Evolutionary conservation across 2,888 invertebrate species (phyloP).

Genomic region (Cryptocephalus moraei): DNA sequence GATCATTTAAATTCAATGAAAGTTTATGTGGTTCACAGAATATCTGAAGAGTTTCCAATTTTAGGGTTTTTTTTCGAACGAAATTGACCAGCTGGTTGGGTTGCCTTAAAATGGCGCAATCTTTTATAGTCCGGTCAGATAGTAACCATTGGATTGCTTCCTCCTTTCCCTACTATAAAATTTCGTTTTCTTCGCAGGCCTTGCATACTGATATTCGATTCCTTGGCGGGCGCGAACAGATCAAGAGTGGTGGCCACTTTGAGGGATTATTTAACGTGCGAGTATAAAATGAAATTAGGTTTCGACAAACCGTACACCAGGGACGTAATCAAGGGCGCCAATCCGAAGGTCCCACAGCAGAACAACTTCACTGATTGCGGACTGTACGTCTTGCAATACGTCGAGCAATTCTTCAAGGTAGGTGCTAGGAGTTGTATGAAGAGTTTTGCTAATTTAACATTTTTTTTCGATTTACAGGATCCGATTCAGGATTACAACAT

Average conservation of each 20-base stretch:
- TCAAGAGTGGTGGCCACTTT: constrained; percentile 80
- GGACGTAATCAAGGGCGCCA: constrained; percentile 75
- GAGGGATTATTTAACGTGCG: constrained; percentile 83
- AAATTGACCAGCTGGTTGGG: too few species aligned
- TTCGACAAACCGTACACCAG: constrained; percentile 62
- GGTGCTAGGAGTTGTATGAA: background rate
- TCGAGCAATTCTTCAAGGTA: constrained; percentile 89
- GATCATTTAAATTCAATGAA: too few species aligned
- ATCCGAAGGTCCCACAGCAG: constrained; percentile 94
- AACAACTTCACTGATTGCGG: constrained; percentile 97
- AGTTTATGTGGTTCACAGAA: too few species aligned
- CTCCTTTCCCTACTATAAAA: background rate
- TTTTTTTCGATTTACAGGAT: constrained; percentile 45
- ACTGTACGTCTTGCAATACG: constrained; percentile 88
- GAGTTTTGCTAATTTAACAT: background rate
- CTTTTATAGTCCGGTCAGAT: background rate
- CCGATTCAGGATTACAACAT: constrained; percentile 73
- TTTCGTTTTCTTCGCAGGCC: constrained; percentile 53
- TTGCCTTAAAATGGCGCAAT: background rate
- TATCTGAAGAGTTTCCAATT: too few species aligned
- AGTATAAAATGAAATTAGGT: constrained; percentile 64
- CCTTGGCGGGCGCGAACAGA: constrained; percentile 72
- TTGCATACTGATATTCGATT: constrained; percentile 92
- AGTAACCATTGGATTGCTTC: background rate
- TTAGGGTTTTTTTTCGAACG: too few species aligned